A percentile compares a stretch with the other conserved stretches of the same genome.
phyloP scores from a whole-genome alignment of 2,797 vertebrate species.

The Orientallactaga sibirica region DNA sequence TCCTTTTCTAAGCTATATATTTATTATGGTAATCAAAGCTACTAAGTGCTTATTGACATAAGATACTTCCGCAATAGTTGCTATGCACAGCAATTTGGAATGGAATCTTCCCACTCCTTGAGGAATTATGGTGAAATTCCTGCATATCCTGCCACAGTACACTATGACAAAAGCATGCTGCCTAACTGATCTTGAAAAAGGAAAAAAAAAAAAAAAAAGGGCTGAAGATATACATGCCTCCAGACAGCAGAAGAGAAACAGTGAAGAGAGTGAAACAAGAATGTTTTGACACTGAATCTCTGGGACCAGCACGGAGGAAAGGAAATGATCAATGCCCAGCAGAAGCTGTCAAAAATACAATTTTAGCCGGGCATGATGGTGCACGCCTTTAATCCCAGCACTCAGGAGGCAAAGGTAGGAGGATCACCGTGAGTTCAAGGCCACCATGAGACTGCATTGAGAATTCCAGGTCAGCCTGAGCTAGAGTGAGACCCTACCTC shows the following conservation, averaged over 20 bases:
- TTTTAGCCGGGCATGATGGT: not conserved
- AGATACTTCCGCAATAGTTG: conserved; percentile 24
- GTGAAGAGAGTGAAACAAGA: not conserved
- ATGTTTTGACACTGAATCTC: not conserved
- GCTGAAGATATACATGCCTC: not conserved
- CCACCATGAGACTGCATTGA: too few species aligned
- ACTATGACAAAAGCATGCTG: conserved; percentile 30
- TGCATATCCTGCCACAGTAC: conserved; percentile 34
- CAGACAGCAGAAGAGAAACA: not conserved
- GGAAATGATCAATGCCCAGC: not conserved
- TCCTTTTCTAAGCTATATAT: conserved; percentile 15
- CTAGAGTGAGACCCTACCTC: too few species aligned
- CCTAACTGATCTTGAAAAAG: conserved; percentile 50
- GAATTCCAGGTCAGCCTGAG: too few species aligned
- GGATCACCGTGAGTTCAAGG: too few species aligned
- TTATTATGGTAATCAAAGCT: conserved; percentile 40
- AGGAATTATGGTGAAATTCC: conserved; percentile 62
- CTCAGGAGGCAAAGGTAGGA: too few species aligned
- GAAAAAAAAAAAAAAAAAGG: not conserved
- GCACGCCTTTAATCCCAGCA: too few species aligned
- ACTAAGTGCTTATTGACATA: conserved; percentile 45
- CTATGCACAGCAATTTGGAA: not conserved
- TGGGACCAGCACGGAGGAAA: not conserved
- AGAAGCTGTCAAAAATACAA: conserved; percentile 4
- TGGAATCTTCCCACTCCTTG: conserved; percentile 46